Percentiles rank a stretch among this genome's conserved stretches.
Conservation (phyloP, 2,113 vertebrate species). For the Pedetes capensis region DNA sequence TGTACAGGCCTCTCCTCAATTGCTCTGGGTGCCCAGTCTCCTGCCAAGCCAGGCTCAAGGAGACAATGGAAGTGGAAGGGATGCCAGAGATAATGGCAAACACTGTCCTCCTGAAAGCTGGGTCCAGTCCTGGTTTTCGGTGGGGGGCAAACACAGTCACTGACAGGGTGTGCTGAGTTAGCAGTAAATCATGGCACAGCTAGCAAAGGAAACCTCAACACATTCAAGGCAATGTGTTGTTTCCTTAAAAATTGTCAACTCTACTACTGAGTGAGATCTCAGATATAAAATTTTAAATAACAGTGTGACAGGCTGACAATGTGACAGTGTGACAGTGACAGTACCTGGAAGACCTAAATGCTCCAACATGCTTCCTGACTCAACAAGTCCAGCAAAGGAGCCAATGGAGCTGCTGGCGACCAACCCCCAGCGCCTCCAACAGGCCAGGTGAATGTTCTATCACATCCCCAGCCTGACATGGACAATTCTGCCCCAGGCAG, state of each 20-base stretch:
- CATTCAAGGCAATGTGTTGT: not conserved
- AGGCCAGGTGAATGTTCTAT: not conserved
- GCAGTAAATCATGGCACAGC: not conserved
- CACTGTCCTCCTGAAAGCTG: not conserved
- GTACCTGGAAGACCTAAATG: not conserved
- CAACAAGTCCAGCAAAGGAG: not conserved
- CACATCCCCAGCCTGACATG: not conserved
- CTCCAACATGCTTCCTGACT: not conserved
- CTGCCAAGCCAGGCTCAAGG: not conserved
- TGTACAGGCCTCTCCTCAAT: not conserved
- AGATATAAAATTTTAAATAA: not conserved
- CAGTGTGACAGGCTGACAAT: not conserved
- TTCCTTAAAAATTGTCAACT: not conserved
- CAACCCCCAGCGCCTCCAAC: not conserved
- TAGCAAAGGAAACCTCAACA: not conserved
- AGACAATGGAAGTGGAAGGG: fast-evolving
- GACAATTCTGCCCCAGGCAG: not conserved
- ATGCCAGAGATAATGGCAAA: not conserved
- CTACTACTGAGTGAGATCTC: not conserved
- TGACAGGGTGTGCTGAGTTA: not conserved
- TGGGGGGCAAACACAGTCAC: not conserved
- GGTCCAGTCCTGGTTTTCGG: not conserved
- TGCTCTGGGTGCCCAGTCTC: not conserved
- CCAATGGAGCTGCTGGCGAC: not conserved
- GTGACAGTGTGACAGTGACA: not conserved